Percentiles rank a stretch among this genome's conserved stretches.
phyloP scores from a whole-genome alignment of 2,888 invertebrate genomes.

The Conchocele bisecta region DNA sequence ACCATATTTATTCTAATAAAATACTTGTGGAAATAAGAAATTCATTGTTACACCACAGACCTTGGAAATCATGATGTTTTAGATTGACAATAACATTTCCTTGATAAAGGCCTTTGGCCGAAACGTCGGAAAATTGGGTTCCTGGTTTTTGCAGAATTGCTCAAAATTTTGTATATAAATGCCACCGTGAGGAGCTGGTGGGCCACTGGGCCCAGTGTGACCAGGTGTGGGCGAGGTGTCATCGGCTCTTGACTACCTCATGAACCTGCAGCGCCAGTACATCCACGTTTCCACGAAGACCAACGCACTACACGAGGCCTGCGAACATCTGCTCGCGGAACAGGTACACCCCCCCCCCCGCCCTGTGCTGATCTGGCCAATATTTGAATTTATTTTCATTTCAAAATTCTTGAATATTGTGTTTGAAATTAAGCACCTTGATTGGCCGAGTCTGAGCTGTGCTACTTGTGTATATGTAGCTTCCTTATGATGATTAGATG shows the following conservation, averaged over 20 bases:
- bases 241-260: slow-evolving; percentile 88
- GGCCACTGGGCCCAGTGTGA: slow-evolving; percentile 79
- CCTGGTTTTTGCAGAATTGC: too few species aligned
- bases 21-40: neutral
- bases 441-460: too few species aligned
- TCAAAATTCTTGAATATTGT: too few species aligned
- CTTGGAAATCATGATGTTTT: neutral
- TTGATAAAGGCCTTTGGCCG: too few species aligned
- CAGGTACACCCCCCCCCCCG: too few species aligned
- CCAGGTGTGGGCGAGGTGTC: slow-evolving; percentile 86
- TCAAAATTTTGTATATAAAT: slow-evolving; percentile 65
- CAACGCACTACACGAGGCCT: slow-evolving; percentile 94
- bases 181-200: slow-evolving; percentile 88
- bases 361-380: too few species aligned
- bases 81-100: neutral
- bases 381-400: too few species aligned
- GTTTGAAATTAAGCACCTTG: too few species aligned
- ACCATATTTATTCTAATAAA: too few species aligned
- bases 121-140: too few species aligned
- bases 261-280: slow-evolving; percentile 90
- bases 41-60: neutral
- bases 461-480: too few species aligned
- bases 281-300: slow-evolving; percentile 95
- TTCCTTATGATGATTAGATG: too few species aligned
- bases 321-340: slow-evolving; percentile 95